A percentile compares a stretch with the other conserved stretches of the same genome.
These are phyloP conservation scores for Machimus rusticus DNA, from an alignment of 2,888 invertebrate genomes.

Conservation along the genomic window DNA sequence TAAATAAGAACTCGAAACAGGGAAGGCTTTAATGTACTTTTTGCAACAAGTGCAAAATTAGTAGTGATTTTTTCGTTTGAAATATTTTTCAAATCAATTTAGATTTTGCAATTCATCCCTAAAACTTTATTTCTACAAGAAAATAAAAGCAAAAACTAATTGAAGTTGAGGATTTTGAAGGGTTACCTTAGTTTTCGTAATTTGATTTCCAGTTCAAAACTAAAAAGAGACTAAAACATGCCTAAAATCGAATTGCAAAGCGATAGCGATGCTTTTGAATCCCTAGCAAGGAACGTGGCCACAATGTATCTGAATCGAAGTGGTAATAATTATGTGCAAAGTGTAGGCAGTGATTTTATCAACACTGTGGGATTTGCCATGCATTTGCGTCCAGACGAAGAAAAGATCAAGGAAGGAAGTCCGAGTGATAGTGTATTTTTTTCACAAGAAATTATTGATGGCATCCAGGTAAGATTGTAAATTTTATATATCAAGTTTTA, in stretches of 20 bases:
- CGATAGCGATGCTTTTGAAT: background rate
- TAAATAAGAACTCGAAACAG: background rate
- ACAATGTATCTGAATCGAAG: background rate
- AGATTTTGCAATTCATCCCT: background rate
- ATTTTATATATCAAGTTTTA: too few relatives aligned
- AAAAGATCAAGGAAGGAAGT: background rate
- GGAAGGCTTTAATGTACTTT: background rate
- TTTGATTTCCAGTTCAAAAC: background rate
- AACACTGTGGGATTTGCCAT: background rate
- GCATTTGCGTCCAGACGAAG: background rate
- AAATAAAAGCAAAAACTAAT: background rate
- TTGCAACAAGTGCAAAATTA: background rate
- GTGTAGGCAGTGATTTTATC: background rate
- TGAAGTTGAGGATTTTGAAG: background rate
- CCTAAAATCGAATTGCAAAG: background rate
- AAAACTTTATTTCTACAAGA: background rate
- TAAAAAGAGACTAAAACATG: background rate
- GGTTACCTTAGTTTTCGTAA: background rate
- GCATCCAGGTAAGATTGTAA: background rate
- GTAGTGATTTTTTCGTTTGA: background rate
- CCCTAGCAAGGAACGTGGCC: background rate
- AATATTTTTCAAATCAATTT: background rate
- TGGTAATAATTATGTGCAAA: background rate
- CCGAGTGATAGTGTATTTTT: background rate
- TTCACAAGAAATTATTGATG: background rate